These are phyloP conservation scores for Galerucella calmariensis DNA, from an alignment of 2,888 invertebrate species.

Conservation along the genomic window DNA sequence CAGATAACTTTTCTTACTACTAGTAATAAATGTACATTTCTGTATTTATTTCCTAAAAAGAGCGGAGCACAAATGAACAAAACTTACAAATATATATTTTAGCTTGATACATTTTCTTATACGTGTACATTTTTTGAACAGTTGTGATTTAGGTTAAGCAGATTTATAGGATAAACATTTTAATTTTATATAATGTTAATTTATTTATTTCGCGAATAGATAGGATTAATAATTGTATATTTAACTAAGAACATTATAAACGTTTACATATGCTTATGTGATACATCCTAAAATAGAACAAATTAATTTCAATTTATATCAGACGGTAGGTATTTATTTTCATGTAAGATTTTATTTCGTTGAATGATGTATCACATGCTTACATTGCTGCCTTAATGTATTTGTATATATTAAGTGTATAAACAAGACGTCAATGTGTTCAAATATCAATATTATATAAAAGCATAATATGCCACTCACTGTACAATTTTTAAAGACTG, in stretches of 20 bases:
- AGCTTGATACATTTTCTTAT: not conserved
- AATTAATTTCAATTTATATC: not conserved
- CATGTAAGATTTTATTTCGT: too few species aligned
- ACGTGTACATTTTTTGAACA: not conserved
- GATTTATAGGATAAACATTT: slow-evolving; percentile 6
- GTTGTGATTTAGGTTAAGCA: slow-evolving; percentile 19
- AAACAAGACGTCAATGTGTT: slow-evolving; percentile 21
- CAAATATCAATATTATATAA: slow-evolving; percentile 20
- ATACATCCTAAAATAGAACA: not conserved
- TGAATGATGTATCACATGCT: slow-evolving; percentile 35
- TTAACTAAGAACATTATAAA: not conserved
- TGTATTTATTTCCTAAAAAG: not conserved
- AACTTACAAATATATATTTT: not conserved
- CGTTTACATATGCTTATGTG: slow-evolving; percentile 18
- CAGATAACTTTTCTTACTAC: too few species aligned
- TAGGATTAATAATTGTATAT: slow-evolving; percentile 3
- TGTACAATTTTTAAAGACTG: slow-evolving; percentile 35
- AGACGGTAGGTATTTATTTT: too few species aligned
- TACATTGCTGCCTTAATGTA: slow-evolving; percentile 45
- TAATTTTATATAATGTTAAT: slow-evolving; percentile 8
- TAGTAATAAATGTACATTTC: not conserved
- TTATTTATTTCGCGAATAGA: not conserved
- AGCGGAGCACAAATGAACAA: not conserved
- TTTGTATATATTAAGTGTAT: slow-evolving; percentile 39
- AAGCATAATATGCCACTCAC: slow-evolving; percentile 12